Conservation (phyloP, 2,113 vertebrate genomes). For the Agapornis roseicollis region DNA sequence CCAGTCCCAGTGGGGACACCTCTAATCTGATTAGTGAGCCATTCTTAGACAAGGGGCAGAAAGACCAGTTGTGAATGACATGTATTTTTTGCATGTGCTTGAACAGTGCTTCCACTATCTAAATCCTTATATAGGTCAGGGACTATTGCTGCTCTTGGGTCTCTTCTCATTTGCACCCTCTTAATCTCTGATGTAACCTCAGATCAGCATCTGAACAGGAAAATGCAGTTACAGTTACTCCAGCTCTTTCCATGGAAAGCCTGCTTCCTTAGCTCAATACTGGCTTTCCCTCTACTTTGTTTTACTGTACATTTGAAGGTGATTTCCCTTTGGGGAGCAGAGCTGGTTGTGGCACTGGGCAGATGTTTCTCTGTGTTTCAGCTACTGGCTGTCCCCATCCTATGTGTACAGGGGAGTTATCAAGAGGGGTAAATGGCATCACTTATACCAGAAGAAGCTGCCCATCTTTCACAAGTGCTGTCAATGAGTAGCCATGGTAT, state of each 20-base stretch:
- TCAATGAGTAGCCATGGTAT: not conserved
- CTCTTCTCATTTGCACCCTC: not conserved
- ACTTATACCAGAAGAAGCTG: not conserved
- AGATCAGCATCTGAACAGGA: not conserved
- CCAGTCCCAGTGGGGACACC: not conserved
- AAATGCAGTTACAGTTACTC: not conserved
- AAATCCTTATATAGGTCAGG: not conserved
- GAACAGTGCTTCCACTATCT: not conserved
- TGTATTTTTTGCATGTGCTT: not conserved
- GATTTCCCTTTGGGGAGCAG: not conserved
- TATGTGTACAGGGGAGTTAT: fast-evolving
- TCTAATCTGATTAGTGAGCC: not conserved
- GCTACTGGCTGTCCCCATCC: not conserved
- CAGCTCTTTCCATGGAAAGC: not conserved
- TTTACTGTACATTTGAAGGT: not conserved
- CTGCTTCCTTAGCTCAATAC: not conserved
- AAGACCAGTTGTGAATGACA: not conserved
- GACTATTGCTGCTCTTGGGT: not conserved
- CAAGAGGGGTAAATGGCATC: not conserved
- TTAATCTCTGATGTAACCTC: not conserved
- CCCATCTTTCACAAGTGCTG: not conserved
- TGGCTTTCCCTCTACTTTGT: not conserved
- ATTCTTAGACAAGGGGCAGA: not conserved
- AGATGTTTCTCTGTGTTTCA: not conserved
- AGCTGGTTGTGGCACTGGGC: not conserved